Evolutionary conservation across 2,888 invertebrate species (phyloP).

Genomic region (Phyllotreta cruciferae): DNA sequence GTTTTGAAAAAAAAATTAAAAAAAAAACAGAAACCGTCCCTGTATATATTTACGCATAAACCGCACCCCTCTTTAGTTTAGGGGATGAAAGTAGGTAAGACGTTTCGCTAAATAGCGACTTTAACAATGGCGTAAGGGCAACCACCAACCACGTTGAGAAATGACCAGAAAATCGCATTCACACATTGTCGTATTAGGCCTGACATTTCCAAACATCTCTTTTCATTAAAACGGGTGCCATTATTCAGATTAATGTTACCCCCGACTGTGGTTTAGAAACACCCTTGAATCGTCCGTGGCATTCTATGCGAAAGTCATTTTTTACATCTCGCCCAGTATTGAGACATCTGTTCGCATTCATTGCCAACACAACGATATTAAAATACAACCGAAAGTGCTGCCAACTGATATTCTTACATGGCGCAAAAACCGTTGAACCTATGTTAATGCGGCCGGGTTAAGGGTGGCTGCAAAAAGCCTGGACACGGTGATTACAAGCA

Average conservation of each 20-base stretch:
- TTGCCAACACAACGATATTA: no score
- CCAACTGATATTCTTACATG: no score
- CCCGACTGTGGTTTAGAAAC: conserved; percentile 60
- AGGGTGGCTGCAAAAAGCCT: no score
- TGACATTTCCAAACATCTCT: conserved; percentile 62
- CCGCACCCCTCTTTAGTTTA: not conserved
- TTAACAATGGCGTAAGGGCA: conserved; percentile 39
- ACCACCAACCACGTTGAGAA: conserved; percentile 56
- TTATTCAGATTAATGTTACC: conserved; percentile 63
- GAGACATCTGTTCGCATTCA: conserved; percentile 14
- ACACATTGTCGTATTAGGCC: conserved; percentile 63
- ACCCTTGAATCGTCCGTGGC: conserved; percentile 44
- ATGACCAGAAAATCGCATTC: conserved; percentile 61
- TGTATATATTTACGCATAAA: conserved; percentile 10
- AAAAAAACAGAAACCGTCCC: conserved; percentile 8
- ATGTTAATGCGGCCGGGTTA: no score
- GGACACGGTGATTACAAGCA: no score
- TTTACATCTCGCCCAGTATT: conserved; percentile 20
- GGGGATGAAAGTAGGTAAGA: conserved; percentile 38
- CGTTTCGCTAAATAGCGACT: conserved; percentile 38
- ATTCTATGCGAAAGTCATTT: conserved; percentile 25
- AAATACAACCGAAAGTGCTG: no score
- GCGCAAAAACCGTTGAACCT: no score
- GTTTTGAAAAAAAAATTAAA: no score
- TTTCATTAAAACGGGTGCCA: conserved; percentile 58